phyloP scores from a whole-genome alignment of 1,140 invertebrate species.

The Lasioglossum baleicum region DNA sequence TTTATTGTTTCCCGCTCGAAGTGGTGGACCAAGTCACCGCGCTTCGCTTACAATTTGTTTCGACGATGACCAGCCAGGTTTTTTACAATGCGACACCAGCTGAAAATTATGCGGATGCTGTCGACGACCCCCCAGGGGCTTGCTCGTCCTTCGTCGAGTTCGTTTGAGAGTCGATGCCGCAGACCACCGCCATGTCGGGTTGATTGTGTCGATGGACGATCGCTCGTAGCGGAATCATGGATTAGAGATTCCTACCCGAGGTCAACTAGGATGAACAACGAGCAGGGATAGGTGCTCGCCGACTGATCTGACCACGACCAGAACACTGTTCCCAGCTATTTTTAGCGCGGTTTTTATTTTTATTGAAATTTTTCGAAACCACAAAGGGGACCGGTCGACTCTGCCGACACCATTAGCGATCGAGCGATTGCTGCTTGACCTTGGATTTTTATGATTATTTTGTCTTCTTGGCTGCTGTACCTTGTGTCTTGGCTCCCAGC shows the following conservation, averaged over 20 bases:
- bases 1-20: too few species aligned
- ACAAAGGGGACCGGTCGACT: neutral
- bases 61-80: too few species aligned
- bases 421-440: neutral
- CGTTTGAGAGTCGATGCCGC: conserved; percentile 36
- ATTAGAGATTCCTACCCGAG: conserved; percentile 75
- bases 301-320: conserved; percentile 7
- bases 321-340: conserved; percentile 4
- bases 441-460: neutral
- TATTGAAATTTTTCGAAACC: conserved; percentile 6
- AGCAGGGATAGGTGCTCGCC: conserved; percentile 9
- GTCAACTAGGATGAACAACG: conserved; percentile 57
- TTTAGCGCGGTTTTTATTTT: conserved; percentile 28
- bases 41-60: neutral
- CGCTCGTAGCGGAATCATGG: conserved; percentile 75
- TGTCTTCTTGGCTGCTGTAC: neutral
- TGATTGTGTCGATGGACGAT: conserved; percentile 48
- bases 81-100: too few species aligned
- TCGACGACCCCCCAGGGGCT: conserved; percentile 9
- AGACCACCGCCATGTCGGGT: conserved; percentile 22
- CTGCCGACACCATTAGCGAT: neutral
- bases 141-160: neutral
- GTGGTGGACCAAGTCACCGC: neutral
- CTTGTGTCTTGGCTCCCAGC: neutral
- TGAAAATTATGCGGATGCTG: neutral